Evolutionary conservation across 2,888 invertebrate species (phyloP).

Genomic region (Lepeophtheirus nordmannii): DNA sequence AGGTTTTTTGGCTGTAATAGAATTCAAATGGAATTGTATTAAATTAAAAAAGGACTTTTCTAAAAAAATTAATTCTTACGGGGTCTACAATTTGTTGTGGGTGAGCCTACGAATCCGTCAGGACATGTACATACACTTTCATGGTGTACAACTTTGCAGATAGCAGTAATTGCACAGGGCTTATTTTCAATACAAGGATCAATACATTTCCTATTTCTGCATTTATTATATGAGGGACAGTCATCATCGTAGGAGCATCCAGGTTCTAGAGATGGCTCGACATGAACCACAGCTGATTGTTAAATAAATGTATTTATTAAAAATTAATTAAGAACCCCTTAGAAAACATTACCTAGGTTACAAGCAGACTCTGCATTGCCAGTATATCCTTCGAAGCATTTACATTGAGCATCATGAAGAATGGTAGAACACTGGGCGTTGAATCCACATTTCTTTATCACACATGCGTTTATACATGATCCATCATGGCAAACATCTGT

Average conservation of each 20-base stretch:
- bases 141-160: conserved; percentile 58
- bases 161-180: conserved; percentile 57
- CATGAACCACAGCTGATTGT: background rate
- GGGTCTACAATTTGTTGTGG: conserved; percentile 32
- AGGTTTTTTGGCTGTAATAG: conserved; percentile 11
- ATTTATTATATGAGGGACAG: conserved; percentile 60
- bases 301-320: background rate
- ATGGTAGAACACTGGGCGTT: conserved; percentile 61
- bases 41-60: background rate
- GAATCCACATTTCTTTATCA: conserved; percentile 58
- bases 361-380: conserved; percentile 41
- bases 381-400: conserved; percentile 44
- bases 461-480: conserved; percentile 66
- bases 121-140: conserved; percentile 60
- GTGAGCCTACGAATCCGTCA: conserved; percentile 52
- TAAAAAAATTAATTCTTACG: too few species aligned
- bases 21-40: background rate
- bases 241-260: conserved; percentile 65
- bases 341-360: background rate
- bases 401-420: conserved; percentile 52
- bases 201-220: conserved; percentile 67
- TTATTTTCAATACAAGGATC: conserved; percentile 52
- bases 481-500: conserved; percentile 53
- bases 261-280: conserved; percentile 32
- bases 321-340: conserved; percentile 1